These are phyloP conservation scores for Rhopalosiphum padi DNA, from an alignment of 1,140 invertebrate species.

Conservation along the genomic window DNA sequence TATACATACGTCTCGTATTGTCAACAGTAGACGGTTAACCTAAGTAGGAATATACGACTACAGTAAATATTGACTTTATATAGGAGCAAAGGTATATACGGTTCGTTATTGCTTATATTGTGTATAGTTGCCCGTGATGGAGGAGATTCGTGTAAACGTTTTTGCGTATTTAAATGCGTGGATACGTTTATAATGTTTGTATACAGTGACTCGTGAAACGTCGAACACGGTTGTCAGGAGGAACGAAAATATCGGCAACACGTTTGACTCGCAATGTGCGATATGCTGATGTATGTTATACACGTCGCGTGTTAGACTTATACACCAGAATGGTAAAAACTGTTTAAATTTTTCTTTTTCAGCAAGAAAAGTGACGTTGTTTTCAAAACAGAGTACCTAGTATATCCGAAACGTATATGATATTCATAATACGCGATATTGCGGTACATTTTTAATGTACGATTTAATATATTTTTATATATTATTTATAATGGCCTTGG, in stretches of 20 bases:
- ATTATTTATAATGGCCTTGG: not conserved
- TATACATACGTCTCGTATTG: not conserved
- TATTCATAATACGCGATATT: not conserved
- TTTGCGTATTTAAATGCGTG: not conserved
- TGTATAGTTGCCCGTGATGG: not conserved
- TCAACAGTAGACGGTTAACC: not conserved
- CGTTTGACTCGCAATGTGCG: not conserved
- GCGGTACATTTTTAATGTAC: too few species aligned
- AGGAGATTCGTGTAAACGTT: not conserved
- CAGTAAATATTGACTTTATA: not conserved
- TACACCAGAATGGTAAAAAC: not conserved
- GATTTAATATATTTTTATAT: not conserved
- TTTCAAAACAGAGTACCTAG: not conserved
- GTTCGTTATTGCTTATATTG: not conserved
- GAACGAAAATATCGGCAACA: not conserved
- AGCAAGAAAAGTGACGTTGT: not conserved
- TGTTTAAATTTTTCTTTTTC: not conserved
- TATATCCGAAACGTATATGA: not conserved
- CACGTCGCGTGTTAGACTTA: not conserved
- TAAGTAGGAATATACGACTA: not conserved
- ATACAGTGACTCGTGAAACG: not conserved
- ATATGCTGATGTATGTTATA: not conserved
- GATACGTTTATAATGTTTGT: not conserved
- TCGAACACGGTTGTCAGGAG: not conserved
- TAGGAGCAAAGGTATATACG: not conserved